Percentiles rank a stretch among this genome's conserved stretches.
Evolutionary conservation across 2,797 vertebrate species (phyloP).

Genomic region (Miichthys miiuy): DNA sequence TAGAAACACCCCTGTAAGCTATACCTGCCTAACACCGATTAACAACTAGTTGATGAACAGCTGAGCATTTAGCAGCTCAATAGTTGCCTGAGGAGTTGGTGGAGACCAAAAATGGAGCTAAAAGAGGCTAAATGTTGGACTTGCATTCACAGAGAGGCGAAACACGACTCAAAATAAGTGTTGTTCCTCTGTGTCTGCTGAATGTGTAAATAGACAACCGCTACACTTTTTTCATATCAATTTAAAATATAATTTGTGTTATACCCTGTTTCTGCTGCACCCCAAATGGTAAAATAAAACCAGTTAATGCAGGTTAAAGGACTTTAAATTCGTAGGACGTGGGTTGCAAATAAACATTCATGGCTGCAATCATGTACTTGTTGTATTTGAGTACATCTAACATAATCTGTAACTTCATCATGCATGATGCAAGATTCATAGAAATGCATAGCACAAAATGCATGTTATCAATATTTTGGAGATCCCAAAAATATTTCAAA

Average conservation of each 20-base stretch:
- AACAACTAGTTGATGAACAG: neutral
- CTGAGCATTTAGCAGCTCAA: neutral
- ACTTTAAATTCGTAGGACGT: too few species aligned
- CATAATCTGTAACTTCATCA: too few species aligned
- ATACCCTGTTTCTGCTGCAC: neutral
- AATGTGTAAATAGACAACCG: neutral
- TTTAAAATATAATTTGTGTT: neutral
- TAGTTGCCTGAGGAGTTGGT: neutral
- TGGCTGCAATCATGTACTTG: too few species aligned
- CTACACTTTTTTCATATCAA: too few species aligned
- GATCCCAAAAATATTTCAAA: too few species aligned
- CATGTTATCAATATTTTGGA: too few species aligned
- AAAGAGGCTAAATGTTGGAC: neutral
- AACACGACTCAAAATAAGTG: neutral
- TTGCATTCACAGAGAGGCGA: neutral
- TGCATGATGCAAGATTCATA: too few species aligned
- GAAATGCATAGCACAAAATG: too few species aligned
- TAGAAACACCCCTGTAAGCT: too few species aligned
- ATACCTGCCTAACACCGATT: too few species aligned
- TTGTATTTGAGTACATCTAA: too few species aligned
- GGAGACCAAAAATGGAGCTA: neutral
- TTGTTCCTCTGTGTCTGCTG: neutral
- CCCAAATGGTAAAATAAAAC: neutral
- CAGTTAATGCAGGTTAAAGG: neutral
- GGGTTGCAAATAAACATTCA: too few species aligned